Conservation (phyloP, 2,888 invertebrate genomes). For the Stictocephala bisonia region DNA sequence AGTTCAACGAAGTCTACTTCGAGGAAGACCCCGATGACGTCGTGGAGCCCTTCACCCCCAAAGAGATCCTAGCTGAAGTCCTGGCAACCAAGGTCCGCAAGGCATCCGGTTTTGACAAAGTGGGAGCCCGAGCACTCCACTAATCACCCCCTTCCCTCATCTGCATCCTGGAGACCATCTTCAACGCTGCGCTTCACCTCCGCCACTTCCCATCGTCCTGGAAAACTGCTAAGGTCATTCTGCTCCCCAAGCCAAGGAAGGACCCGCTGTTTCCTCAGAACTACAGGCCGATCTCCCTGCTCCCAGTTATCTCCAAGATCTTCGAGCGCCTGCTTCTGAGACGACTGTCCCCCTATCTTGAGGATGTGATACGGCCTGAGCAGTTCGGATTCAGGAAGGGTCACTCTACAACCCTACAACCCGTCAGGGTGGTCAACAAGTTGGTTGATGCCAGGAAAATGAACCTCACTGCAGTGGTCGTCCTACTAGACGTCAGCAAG, state of each 20-base stretch:
- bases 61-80: too few species aligned
- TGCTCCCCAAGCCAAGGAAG: conserved; percentile 58
- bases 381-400: conserved; percentile 60
- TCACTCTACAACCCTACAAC: conserved; percentile 60
- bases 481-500: conserved; percentile 61
- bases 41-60: too few species aligned
- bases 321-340: conserved; percentile 55
- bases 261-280: conserved; percentile 3
- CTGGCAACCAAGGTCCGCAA: too few species aligned
- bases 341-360: conserved; percentile 51
- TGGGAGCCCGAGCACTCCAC: too few species aligned
- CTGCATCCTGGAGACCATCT: too few species aligned
- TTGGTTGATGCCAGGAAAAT: background rate
- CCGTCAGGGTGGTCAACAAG: background rate
- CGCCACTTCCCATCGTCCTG: conserved; percentile 54
- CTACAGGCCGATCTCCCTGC: conserved; percentile 54
- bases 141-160: too few species aligned
- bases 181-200: conserved; percentile 17
- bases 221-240: conserved; percentile 56
- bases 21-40: too few species aligned
- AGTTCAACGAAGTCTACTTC: too few species aligned
- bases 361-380: conserved; percentile 47
- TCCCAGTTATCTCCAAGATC: conserved; percentile 56
- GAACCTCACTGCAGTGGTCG: conserved; percentile 25
- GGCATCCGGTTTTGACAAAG: too few species aligned